These are phyloP conservation scores for Goniozus legneri DNA, from an alignment of 1,140 invertebrate species.

Conservation along the genomic window DNA sequence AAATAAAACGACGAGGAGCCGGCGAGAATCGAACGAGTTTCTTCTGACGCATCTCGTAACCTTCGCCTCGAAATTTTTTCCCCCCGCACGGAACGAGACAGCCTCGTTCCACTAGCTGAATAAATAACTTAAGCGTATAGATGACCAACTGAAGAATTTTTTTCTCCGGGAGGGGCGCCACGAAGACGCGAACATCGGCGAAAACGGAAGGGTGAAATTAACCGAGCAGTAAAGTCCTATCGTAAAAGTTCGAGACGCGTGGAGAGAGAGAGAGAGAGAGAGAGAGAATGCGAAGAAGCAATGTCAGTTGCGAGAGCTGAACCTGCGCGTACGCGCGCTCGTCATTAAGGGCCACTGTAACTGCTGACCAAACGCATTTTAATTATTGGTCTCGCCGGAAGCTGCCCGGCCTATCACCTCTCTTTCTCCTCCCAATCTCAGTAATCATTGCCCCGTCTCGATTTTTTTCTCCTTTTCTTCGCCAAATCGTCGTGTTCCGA, in stretches of 20 bases:
- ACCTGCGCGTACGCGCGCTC: too few species aligned
- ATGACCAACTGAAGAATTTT: too few species aligned
- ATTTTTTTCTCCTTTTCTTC: conserved; percentile 6
- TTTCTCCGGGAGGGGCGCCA: too few species aligned
- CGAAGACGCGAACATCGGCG: background rate
- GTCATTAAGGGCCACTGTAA: conserved; percentile 38
- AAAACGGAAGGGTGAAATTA: conserved; percentile 23
- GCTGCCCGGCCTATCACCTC: background rate
- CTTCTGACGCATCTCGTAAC: too few species aligned
- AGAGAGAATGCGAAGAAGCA: conserved; percentile 21
- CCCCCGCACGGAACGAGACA: too few species aligned
- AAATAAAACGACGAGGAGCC: too few species aligned
- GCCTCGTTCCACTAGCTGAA: too few species aligned
- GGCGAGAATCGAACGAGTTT: too few species aligned
- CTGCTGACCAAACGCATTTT: conserved; percentile 37
- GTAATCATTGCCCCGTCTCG: conserved; percentile 4
- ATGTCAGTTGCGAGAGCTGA: conserved; percentile 27
- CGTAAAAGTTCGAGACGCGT: conserved; percentile 28
- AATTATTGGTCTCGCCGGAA: conserved; percentile 30
- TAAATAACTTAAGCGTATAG: too few species aligned
- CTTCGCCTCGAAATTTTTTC: too few species aligned
- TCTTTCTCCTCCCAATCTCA: background rate
- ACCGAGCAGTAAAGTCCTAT: conserved; percentile 36
- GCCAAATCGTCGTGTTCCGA: too few species aligned
- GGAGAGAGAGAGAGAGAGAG: too few species aligned